Evolutionary conservation across 2,888 invertebrate species (phyloP).

Genomic region (Cryptocephalus moraei): DNA sequence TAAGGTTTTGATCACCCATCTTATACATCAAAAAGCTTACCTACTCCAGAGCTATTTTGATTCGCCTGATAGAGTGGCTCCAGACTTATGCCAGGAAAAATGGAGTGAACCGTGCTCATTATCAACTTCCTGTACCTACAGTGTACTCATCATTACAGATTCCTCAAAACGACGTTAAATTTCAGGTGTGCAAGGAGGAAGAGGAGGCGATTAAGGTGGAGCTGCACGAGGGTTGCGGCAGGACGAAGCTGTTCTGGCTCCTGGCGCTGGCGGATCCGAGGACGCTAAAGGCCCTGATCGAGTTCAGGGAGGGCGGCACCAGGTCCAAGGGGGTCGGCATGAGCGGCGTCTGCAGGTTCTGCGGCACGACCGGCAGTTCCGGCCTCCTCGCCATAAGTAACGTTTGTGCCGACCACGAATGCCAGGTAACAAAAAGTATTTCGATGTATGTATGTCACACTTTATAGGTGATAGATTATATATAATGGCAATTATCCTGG

Average conservation of each 20-base stretch:
- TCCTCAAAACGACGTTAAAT: background rate
- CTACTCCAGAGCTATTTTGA: too few species aligned
- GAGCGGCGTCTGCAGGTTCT: constrained; percentile 78
- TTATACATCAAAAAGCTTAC: too few species aligned
- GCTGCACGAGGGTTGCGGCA: constrained; percentile 92
- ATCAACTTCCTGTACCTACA: too few species aligned
- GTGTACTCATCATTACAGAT: too few species aligned
- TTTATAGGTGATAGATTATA: too few species aligned
- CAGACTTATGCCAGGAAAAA: too few species aligned
- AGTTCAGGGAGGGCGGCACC: constrained; percentile 73
- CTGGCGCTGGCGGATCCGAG: constrained; percentile 85
- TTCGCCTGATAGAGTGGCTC: too few species aligned
- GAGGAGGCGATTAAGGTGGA: constrained; percentile 94
- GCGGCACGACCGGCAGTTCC: constrained; percentile 73
- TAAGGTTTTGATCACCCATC: too few species aligned
- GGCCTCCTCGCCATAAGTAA: constrained; percentile 86
- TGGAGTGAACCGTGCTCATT: too few species aligned
- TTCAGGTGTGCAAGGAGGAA: constrained; percentile 84
- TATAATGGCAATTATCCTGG: too few species aligned
- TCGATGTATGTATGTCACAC: constrained; percentile 8
- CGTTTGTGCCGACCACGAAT: constrained; percentile 88
- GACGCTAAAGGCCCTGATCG: constrained; percentile 82
- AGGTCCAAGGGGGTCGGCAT: constrained; percentile 36
- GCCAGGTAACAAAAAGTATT: constrained; percentile 51
- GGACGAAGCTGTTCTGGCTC: constrained; percentile 93